Percentiles rank a stretch among this genome's conserved stretches.
Conservation (phyloP, 2,113 vertebrate species). For the Carollia perspicillata region DNA sequence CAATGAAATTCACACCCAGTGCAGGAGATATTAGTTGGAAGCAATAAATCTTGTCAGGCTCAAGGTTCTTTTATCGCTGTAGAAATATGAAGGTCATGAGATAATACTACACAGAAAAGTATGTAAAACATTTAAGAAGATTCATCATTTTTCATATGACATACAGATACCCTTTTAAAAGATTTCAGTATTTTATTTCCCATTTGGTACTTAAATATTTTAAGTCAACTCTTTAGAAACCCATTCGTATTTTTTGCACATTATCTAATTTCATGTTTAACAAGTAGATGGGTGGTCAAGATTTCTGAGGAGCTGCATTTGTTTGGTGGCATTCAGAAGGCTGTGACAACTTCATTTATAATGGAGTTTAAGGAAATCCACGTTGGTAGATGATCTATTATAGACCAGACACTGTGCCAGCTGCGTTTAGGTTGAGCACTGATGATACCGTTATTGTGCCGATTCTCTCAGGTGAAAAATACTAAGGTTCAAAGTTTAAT, state of each 20-base stretch:
- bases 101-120: slow-evolving; percentile 72
- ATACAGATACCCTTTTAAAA: slow-evolving; percentile 54
- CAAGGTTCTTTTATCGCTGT: slow-evolving; percentile 72
- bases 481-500: not conserved
- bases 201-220: slow-evolving; percentile 65
- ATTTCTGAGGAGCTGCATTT: not conserved
- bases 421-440: not conserved
- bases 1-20: slow-evolving; percentile 82
- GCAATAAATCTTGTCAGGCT: slow-evolving; percentile 86
- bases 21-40: slow-evolving; percentile 80
- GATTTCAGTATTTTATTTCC: slow-evolving; percentile 54
- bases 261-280: slow-evolving; percentile 32
- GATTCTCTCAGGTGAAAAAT: not conserved
- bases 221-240: slow-evolving; percentile 40
- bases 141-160: slow-evolving; percentile 57
- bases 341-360: not conserved
- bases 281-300: not conserved
- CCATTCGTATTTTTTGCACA: not conserved
- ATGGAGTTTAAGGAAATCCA: not conserved
- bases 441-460: not conserved
- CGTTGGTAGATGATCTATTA: accelerated
- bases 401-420: not conserved
- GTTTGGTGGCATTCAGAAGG: not conserved
- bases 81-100: slow-evolving; percentile 85
- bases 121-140: slow-evolving; percentile 66